Evolutionary conservation across 1,140 invertebrate genomes (phyloP).

Genomic region (Sycobia sp.): DNA sequence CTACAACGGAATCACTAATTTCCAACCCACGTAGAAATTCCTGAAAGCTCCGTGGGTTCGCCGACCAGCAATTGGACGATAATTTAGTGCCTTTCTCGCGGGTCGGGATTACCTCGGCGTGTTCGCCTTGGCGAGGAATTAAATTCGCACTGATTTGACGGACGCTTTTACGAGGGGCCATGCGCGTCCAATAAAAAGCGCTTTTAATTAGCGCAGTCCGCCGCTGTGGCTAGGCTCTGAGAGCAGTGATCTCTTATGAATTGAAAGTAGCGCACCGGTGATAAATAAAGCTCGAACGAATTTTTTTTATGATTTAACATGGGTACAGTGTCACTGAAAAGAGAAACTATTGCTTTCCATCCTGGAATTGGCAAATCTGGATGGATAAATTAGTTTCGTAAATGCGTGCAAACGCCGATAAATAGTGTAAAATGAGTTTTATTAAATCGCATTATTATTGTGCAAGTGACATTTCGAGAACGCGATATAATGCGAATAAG

Average conservation of each 20-base stretch:
- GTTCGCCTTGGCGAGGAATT: neutral
- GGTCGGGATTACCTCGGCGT: neutral
- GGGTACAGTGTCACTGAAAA: too few species aligned
- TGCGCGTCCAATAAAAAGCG: constrained; percentile 31
- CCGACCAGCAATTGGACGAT: neutral
- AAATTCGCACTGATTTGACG: constrained; percentile 15
- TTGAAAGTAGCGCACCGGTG: neutral
- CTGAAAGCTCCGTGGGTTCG: neutral
- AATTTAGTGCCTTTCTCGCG: constrained; percentile 5
- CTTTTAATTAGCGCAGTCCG: constrained; percentile 26
- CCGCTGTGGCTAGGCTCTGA: too few species aligned
- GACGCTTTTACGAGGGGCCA: neutral
- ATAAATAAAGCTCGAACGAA: too few species aligned
- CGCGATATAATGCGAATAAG: too few species aligned
- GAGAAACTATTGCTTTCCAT: too few species aligned
- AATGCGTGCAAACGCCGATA: constrained; percentile 35
- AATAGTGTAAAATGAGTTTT: constrained; percentile 42
- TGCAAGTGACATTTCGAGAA: too few species aligned
- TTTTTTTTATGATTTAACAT: too few species aligned
- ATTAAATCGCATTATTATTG: constrained; percentile 32
- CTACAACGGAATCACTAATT: too few species aligned
- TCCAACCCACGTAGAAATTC: too few species aligned
- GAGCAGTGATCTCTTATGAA: too few species aligned
- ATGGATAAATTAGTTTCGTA: neutral
- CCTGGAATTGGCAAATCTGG: too few species aligned